Evolutionary conservation across 2,797 vertebrate species (phyloP), one percentile per base, ranked within the genome.

Genomic region (Cheirogaleus major): DNA sequence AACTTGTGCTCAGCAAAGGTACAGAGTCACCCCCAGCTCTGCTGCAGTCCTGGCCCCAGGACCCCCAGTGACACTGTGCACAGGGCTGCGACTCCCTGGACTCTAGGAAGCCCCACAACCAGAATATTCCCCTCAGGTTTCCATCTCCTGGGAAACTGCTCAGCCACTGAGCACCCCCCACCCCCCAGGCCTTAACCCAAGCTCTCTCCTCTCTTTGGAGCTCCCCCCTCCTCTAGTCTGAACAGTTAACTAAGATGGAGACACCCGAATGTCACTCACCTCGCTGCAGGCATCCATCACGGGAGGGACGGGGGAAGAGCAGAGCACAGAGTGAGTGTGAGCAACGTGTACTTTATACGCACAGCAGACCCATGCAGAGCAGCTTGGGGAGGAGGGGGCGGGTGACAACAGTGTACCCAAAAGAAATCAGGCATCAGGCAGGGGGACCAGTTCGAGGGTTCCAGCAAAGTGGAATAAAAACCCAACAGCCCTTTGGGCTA

Each of bases 231-330:
- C 43, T 43, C 72, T 38, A 7, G 14, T 20, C 50, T 2, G n/a
- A 27, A 76, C 78, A 45, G 14, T 17, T 30, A 43, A 38, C 52
- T n/a, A 57, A 25, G 27, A 59, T 55, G 70, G 11, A 80, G 72
- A 8, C 2, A 18, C n/a, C 65, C 27, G 52, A 41, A 22, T 4
- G 61, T 38, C 80, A 93, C 97, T 97, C 41, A 98, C 98, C 97
- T 98, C 98, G 0, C 98, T 98, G 87, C 27, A 59, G 45, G 45
- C 43, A 25, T 5, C 90, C 89, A 1, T 25, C 72, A 17, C 45
- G 57, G 83, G 92, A 65, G 96, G 69, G 67, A 86, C 93, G 75
- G 69, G 67, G 92, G 69, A 55, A 89, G 30, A 93, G 30, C 63
- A 94, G 78, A 96, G 57, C 32, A 91, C 7, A 94, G 84, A 92